These are phyloP conservation scores for Actenoides lindsayi DNA, from an alignment of 2,113 vertebrate species.

Conservation along the genomic window DNA sequence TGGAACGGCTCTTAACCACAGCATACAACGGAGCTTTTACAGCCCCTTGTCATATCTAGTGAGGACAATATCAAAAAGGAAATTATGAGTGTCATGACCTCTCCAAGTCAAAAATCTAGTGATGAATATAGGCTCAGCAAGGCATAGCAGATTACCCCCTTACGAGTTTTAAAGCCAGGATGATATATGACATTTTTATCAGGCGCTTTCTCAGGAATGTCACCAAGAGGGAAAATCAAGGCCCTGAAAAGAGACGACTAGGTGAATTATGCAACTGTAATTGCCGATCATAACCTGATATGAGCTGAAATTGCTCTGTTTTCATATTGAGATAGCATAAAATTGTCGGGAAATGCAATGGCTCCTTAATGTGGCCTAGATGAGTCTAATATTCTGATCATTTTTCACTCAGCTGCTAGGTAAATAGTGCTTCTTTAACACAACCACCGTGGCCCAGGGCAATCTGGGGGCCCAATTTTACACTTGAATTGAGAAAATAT, in stretches of 20 bases:
- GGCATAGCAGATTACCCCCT: constrained; percentile 84
- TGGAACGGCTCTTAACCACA: constrained; percentile 71
- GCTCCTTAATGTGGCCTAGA: constrained; percentile 86
- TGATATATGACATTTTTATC: constrained; percentile 95
- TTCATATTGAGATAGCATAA: constrained; percentile 92
- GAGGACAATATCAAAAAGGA: constrained; percentile 83
- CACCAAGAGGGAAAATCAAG: constrained; percentile 89
- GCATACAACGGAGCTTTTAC: constrained; percentile 74
- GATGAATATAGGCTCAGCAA: constrained; percentile 83
- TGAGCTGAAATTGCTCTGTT: constrained; percentile 83
- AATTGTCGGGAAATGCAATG: constrained; percentile 90
- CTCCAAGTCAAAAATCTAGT: constrained; percentile 77
- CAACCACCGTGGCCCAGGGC: constrained; percentile 90
- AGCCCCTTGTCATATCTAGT: constrained; percentile 79
- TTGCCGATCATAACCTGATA: constrained; percentile 92
- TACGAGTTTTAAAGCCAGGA: constrained; percentile 82
- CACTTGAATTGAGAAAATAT: constrained; percentile 93
- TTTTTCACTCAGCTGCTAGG: constrained; percentile 92
- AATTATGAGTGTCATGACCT: constrained; percentile 84
- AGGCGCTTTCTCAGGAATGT: constrained; percentile 88
- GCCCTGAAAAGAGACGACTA: constrained; percentile 82
- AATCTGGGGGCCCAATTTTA: constrained; percentile 90
- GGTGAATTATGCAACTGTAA: constrained; percentile 92
- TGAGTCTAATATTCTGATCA: constrained; percentile 99
- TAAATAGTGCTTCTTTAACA: constrained; percentile 82